These are phyloP conservation scores for Phalera bucephala DNA, from an alignment of 2,888 invertebrate species.

Conservation along the genomic window DNA sequence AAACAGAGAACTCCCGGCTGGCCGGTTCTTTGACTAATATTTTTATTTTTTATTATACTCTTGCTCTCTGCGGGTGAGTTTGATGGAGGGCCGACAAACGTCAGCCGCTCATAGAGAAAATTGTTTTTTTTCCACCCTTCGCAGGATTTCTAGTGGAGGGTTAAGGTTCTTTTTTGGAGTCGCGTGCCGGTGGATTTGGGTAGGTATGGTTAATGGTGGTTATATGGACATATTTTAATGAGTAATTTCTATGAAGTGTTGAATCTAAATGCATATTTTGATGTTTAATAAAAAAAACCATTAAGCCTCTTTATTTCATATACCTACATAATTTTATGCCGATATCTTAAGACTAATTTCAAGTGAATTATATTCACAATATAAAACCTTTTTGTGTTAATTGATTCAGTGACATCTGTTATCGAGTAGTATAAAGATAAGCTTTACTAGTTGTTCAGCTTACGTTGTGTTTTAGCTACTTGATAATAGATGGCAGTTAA, in stretches of 20 bases:
- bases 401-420: slow-evolving; percentile 28
- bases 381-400: no score
- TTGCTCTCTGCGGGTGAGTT: slow-evolving; percentile 46
- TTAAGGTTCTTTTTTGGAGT: slow-evolving; percentile 27
- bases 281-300: no score
- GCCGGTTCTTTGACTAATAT: slow-evolving; percentile 16
- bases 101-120: slow-evolving; percentile 25
- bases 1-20: slow-evolving; percentile 39
- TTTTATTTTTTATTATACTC: slow-evolving; percentile 24
- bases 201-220: no score
- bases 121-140: slow-evolving; percentile 29
- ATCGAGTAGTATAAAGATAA: slow-evolving; percentile 18
- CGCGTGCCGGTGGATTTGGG: slow-evolving; percentile 37
- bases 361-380: no score
- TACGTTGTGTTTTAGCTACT: slow-evolving; percentile 7
- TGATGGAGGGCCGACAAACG: slow-evolving; percentile 52
- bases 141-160: slow-evolving; percentile 9
- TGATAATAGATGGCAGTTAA: slow-evolving; percentile 16
- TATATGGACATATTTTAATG: no score
- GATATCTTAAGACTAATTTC: no score
- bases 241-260: no score
- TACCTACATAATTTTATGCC: no score
- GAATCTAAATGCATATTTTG: no score
- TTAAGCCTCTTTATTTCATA: no score
- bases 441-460: not conserved